phyloP scores from a whole-genome alignment of 1,140 invertebrate genomes.

The Tribolium madens region DNA sequence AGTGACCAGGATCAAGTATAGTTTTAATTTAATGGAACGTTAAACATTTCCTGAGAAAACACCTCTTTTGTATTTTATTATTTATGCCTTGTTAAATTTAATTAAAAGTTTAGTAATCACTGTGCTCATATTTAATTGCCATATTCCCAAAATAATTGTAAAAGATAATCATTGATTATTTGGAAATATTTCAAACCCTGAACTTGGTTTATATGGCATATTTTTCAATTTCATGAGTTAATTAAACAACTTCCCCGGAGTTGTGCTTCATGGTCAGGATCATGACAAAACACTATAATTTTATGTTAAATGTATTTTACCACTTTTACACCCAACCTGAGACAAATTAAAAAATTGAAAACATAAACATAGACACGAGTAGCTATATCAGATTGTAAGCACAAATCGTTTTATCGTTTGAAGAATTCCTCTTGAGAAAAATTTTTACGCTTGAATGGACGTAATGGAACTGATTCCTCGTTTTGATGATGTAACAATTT shows the following conservation, averaged over 20 bases:
- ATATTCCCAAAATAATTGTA: not conserved
- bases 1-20: not conserved
- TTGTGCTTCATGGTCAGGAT: conserved; percentile 33
- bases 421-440: not conserved
- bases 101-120: too few relatives aligned
- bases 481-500: not conserved
- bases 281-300: conserved; percentile 8
- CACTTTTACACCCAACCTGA: too few relatives aligned
- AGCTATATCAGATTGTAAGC: too few relatives aligned
- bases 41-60: not conserved
- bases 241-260: conserved; percentile 27
- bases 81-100: too few relatives aligned
- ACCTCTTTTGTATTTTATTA: not conserved
- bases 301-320: too few relatives aligned
- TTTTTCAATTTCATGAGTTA: not conserved
- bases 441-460: not conserved
- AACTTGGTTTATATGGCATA: too few relatives aligned
- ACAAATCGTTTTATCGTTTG: not conserved
- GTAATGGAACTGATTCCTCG: not conserved
- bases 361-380: too few relatives aligned
- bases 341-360: too few relatives aligned
- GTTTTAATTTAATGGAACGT: not conserved
- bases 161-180: too few relatives aligned
- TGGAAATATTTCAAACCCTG: too few relatives aligned
- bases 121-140: too few relatives aligned